Conservation (phyloP, 2,888 invertebrate genomes). For the Frankliniella fusca region DNA sequence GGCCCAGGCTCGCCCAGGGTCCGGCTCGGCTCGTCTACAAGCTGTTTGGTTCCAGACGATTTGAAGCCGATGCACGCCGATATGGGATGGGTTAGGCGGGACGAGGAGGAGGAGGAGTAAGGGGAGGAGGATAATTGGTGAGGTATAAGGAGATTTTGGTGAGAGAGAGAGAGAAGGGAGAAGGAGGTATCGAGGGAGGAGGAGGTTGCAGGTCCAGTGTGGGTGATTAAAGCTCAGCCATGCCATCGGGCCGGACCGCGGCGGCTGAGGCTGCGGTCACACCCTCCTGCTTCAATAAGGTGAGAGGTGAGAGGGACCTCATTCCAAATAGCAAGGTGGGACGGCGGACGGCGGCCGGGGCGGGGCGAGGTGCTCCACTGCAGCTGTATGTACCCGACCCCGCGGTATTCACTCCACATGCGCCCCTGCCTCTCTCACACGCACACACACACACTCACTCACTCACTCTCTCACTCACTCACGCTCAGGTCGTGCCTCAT, state of each 20-base stretch:
- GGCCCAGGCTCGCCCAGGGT: not conserved
- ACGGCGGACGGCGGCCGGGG: no score
- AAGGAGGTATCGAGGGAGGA: no score
- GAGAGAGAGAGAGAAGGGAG: no score
- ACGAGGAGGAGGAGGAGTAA: not conserved
- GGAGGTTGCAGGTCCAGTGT: not conserved
- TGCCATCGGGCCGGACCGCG: no score
- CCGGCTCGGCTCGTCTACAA: not conserved
- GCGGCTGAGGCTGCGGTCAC: no score
- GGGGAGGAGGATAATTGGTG: not conserved
- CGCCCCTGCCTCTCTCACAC: not conserved
- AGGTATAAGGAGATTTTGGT: not conserved
- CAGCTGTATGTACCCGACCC: no score
- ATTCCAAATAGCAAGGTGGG: no score
- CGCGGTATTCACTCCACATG: no score
- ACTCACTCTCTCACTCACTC: not conserved
- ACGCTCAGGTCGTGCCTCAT: not conserved
- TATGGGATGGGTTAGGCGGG: not conserved
- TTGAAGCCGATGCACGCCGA: not conserved
- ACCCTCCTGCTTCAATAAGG: no score
- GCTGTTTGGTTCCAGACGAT: conserved; percentile 15
- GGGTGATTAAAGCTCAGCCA: not conserved
- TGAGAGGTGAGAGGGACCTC: no score
- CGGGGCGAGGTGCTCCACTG: no score
- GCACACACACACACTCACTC: not conserved